These are phyloP conservation scores for Sebastes fasciatus DNA, from an alignment of 2,113 vertebrate species.

Conservation along the genomic window DNA sequence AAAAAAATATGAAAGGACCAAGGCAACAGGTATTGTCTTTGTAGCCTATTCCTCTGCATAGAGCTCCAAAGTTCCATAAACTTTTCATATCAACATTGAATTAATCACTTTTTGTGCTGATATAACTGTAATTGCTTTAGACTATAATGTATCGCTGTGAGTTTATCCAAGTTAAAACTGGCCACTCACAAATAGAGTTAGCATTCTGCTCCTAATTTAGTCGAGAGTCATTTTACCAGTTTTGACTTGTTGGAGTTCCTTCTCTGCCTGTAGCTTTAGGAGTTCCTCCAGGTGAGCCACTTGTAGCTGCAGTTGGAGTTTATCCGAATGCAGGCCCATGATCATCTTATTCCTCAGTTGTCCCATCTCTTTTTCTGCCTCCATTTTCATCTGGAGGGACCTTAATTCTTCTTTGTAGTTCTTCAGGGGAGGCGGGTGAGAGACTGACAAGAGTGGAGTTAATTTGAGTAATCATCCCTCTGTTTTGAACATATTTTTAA, in stretches of 20 bases:
- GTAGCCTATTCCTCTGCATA: background rate
- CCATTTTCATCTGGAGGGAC: conserved; percentile 28
- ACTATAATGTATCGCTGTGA: background rate
- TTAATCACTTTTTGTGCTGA: too few species aligned
- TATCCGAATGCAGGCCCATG: conserved; percentile 24
- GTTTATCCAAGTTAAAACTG: background rate
- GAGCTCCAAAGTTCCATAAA: background rate
- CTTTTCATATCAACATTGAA: too few species aligned
- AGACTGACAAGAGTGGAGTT: background rate
- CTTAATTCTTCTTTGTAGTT: conserved; percentile 9
- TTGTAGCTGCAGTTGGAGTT: conserved; percentile 19
- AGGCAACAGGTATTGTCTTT: background rate
- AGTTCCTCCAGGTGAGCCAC: conserved; percentile 25
- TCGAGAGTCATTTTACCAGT: background rate
- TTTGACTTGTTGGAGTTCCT: background rate
- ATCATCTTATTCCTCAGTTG: conserved; percentile 21
- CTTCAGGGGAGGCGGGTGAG: background rate
- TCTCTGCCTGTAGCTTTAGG: background rate
- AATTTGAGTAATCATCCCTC: background rate
- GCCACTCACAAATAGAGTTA: background rate
- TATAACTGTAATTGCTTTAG: too few species aligned
- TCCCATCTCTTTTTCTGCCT: conserved; percentile 16
- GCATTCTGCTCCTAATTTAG: background rate
- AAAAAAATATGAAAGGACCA: background rate
- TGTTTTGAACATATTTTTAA: conserved; percentile 9